phyloP scores from a whole-genome alignment of 2,113 vertebrate genomes.

The Triplophysa siluroides region DNA sequence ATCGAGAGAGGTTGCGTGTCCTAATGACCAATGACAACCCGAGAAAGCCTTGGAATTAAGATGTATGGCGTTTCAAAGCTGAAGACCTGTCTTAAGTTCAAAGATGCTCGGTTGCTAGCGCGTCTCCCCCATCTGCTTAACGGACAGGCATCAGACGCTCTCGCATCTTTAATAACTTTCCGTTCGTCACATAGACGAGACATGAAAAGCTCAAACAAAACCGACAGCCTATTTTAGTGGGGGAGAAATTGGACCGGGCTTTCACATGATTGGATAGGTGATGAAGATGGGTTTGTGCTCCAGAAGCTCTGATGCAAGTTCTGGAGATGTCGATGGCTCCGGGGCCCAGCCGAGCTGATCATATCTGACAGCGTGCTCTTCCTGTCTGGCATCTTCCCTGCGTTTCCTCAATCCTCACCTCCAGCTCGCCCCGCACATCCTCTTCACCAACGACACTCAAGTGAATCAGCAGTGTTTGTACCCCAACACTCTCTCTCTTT shows the following conservation, averaged over 20 bases:
- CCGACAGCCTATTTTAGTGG: slow-evolving; percentile 68
- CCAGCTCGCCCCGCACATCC: slow-evolving; percentile 19
- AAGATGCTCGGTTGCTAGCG: slow-evolving; percentile 51
- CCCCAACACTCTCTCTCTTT: background rate
- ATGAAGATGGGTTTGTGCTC: slow-evolving; percentile 31
- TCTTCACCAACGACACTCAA: slow-evolving; percentile 29
- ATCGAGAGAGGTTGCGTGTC: slow-evolving; percentile 5
- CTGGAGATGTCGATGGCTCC: slow-evolving; percentile 55
- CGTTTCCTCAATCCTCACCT: slow-evolving; percentile 11
- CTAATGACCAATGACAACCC: slow-evolving; percentile 66
- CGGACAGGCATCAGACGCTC: background rate
- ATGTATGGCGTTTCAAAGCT: slow-evolving; percentile 59
- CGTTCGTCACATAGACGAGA: slow-evolving; percentile 47
- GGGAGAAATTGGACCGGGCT: slow-evolving; percentile 31
- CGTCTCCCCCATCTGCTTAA: slow-evolving; percentile 11
- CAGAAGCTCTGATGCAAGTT: slow-evolving; percentile 53
- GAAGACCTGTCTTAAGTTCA: slow-evolving; percentile 65
- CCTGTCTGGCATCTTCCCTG: slow-evolving; percentile 41
- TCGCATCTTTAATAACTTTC: slow-evolving; percentile 56
- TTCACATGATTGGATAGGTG: slow-evolving; percentile 22
- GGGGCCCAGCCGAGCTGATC: slow-evolving; percentile 60
- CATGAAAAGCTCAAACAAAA: slow-evolving; percentile 52
- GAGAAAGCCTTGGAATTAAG: slow-evolving; percentile 67
- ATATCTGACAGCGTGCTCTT: slow-evolving; percentile 70
- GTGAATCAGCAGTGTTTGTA: slow-evolving; percentile 41